These are phyloP conservation scores for Drosophila mayri DNA, from an alignment of 1,140 invertebrate species.

Conservation along the genomic window DNA sequence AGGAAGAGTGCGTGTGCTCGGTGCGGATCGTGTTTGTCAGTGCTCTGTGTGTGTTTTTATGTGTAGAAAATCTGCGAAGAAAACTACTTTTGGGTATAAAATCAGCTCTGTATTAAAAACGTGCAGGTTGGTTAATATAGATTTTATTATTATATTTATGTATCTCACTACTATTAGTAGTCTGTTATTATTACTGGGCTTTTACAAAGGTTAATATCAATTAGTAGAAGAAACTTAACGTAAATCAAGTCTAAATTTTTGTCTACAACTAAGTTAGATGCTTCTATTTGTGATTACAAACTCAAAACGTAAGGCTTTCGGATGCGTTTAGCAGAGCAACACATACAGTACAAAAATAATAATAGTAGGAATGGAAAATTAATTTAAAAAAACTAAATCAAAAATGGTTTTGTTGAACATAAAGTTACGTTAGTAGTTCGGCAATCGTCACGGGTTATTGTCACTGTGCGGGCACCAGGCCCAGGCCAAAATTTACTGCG, in stretches of 20 bases:
- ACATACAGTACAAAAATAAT: slow-evolving; percentile 53
- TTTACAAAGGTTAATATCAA: slow-evolving; percentile 55
- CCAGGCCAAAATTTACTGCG: slow-evolving; percentile 40
- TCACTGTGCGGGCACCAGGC: slow-evolving; percentile 31
- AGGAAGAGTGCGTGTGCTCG: slow-evolving; percentile 33
- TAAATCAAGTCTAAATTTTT: slow-evolving; percentile 44
- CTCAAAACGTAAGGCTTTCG: slow-evolving; percentile 48
- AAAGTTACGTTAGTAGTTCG: slow-evolving; percentile 53
- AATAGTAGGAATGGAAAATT: slow-evolving; percentile 48
- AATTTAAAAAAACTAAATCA: slow-evolving; percentile 44
- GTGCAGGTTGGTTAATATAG: slow-evolving; percentile 73
- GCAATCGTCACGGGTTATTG: slow-evolving; percentile 15
- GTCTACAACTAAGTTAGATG: slow-evolving; percentile 36
- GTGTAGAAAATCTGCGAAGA: slow-evolving; percentile 49
- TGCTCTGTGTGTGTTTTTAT: slow-evolving; percentile 23
- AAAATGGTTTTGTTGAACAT: slow-evolving; percentile 21
- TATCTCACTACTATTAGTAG: slow-evolving; percentile 43
- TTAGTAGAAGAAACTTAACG: slow-evolving; percentile 43
- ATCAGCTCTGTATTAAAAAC: slow-evolving; percentile 67
- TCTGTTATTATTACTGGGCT: slow-evolving; percentile 47
- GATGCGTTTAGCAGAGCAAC: slow-evolving; percentile 48
- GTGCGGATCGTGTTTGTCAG: slow-evolving; percentile 38
- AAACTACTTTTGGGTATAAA: slow-evolving; percentile 53
- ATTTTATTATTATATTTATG: slow-evolving; percentile 71
- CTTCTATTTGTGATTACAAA: slow-evolving; percentile 28